Percentiles rank a stretch among this genome's conserved stretches.
phyloP scores from a whole-genome alignment of 2,797 vertebrate genomes.

The Xyrichtys novacula region DNA sequence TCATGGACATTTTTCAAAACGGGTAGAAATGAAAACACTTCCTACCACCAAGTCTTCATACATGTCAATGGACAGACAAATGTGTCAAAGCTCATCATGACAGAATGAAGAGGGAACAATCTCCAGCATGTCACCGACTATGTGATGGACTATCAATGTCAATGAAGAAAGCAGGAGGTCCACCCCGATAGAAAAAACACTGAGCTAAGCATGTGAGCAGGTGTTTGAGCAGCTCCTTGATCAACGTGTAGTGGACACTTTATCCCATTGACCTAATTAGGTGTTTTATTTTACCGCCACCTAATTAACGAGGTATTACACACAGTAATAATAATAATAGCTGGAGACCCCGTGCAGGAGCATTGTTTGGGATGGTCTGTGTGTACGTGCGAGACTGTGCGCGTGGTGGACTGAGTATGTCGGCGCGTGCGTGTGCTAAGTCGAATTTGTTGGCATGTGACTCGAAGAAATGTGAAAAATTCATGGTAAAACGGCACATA shows the following conservation, averaged over 20 bases:
- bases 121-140: constrained; percentile 41
- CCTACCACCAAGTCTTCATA: not conserved
- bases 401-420: constrained; percentile 24
- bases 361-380: constrained; percentile 39
- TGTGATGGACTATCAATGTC: constrained; percentile 55
- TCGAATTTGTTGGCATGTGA: constrained; percentile 59
- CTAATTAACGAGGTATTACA: constrained; percentile 59
- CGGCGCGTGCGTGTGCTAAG: constrained; percentile 34
- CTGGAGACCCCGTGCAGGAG: constrained; percentile 16
- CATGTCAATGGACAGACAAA: not conserved
- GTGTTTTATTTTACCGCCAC: constrained; percentile 45
- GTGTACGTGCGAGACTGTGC: constrained; percentile 37
- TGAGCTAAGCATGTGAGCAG: constrained; percentile 28
- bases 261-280: constrained; percentile 65
- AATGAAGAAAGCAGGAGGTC: constrained; percentile 43
- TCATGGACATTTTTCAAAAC: constrained; percentile 13
- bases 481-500: constrained; percentile 13
- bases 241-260: constrained; percentile 60
- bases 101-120: constrained; percentile 7
- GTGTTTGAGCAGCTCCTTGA: constrained; percentile 43
- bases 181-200: constrained; percentile 24
- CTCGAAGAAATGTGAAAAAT: constrained; percentile 39
- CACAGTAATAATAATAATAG: constrained; percentile 41
- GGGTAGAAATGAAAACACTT: constrained; percentile 13
- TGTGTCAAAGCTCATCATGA: constrained; percentile 11